Evolutionary conservation across 2,113 vertebrate genomes (phyloP), one percentile per base, ranked within the genome.

Genomic region (Zapus hudsonius): DNA sequence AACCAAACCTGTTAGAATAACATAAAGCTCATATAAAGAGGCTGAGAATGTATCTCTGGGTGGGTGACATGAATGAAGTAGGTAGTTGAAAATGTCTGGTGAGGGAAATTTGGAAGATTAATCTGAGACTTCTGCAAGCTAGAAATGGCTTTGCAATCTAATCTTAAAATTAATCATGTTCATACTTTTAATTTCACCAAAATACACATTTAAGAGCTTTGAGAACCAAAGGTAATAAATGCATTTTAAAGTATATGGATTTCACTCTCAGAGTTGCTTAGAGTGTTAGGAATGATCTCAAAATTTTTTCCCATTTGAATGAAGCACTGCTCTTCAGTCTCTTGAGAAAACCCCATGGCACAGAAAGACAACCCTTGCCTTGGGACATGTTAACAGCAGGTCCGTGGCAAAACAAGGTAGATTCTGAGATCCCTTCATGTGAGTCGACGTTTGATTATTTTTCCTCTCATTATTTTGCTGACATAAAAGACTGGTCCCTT

Each of bases 1-100:
- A 83, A 59, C 66, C 36, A 95, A 95, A 82, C 90, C 70, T 94
- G 91, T 92, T 69, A 94, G 75, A 81, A 87, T 82, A 91, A 91
- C 76, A 87, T 84, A 90, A 95, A 89, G 59, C 27, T 44, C 64
- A 61, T 5, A 82, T 36, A 94, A 93, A 78, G 87, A 83, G 87
- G 74, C 81, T 52, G 75, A 91, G 84, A 80, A 85, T 92, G 55
- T 67, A 89, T 84, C 74, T 89, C 66, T 78, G n/a, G 25, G 57
- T 78, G n/a, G 25, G 57, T 74, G 66, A 66, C 9, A 38, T 5
- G 29, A 91, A 70, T 64, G 59, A 85, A 90, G 42, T 11, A 92
- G 38, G 89, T 81, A 38, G 47, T 27, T 92, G 64, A 82, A 87
- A 92, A 13, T 61, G n/a, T 80, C 84, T 80, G 40, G 40, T 9